phyloP scores from a whole-genome alignment of 2,797 vertebrate genomes.

The Dallia pectoralis region DNA sequence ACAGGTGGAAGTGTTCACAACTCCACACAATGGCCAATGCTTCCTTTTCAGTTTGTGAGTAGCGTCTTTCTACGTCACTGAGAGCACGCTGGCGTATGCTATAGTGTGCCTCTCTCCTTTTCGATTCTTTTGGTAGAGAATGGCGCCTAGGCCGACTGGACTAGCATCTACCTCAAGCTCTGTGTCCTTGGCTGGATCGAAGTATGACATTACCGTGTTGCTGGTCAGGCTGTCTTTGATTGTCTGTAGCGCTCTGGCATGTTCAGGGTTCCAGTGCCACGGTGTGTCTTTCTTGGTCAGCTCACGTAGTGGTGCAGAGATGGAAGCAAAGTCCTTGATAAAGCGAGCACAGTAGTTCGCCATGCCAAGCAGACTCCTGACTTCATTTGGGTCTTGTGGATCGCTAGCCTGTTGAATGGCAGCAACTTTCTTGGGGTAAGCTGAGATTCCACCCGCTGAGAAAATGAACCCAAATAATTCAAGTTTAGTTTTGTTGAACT shows the following conservation, averaged over 20 bases:
- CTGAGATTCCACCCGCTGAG: conserved; percentile 19
- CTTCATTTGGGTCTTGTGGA: not conserved
- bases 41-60: conserved; percentile 43
- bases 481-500: conserved; percentile 26
- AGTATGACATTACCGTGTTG: conserved; percentile 32
- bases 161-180: conserved; percentile 38
- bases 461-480: conserved; percentile 38
- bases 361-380: conserved; percentile 35
- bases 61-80: conserved; percentile 27
- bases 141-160: conserved; percentile 18
- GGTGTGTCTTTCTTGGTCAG: conserved; percentile 25
- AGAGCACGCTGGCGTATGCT: conserved; percentile 21
- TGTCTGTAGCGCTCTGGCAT: not conserved
- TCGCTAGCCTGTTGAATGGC: conserved; percentile 1
- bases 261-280: conserved; percentile 24
- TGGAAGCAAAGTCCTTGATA: conserved; percentile 31
- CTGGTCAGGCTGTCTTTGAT: conserved; percentile 25
- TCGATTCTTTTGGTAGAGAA: conserved; percentile 27
- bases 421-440: too few species aligned
- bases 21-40: conserved; percentile 43
- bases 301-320: conserved; percentile 22
- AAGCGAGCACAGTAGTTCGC: conserved; percentile 35
- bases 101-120: not conserved
- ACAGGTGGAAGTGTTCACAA: conserved; percentile 43
- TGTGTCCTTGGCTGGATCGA: conserved; percentile 22